These are phyloP conservation scores for Peromyscus melanophrys DNA, from an alignment of 2,797 vertebrate genomes.

Conservation along the genomic window DNA sequence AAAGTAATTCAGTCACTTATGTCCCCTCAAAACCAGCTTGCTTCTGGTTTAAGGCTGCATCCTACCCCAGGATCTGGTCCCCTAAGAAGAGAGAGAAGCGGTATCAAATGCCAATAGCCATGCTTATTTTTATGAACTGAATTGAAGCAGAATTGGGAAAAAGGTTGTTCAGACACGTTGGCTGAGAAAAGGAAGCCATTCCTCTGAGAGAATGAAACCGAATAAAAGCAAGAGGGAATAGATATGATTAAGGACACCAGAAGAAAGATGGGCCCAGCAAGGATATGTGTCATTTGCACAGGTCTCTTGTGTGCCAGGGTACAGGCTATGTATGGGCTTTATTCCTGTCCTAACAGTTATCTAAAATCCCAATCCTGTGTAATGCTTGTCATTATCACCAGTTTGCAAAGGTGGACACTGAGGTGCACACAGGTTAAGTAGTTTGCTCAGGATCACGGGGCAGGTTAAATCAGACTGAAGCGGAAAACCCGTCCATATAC, in stretches of 20 bases:
- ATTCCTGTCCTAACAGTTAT: neutral
- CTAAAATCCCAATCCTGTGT: neutral
- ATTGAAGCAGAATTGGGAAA: slow-evolving; percentile 29
- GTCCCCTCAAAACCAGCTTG: rapidly evolving
- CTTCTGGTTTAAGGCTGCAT: neutral
- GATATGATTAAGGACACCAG: neutral
- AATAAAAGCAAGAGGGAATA: neutral
- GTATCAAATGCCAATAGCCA: neutral
- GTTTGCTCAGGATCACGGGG: neutral
- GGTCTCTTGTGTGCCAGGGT: neutral
- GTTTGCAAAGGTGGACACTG: neutral
- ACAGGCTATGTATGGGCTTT: neutral
- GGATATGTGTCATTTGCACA: neutral
- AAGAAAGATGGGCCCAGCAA: neutral
- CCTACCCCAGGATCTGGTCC: neutral
- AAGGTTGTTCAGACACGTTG: neutral
- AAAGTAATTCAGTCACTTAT: neutral
- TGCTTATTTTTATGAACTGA: neutral
- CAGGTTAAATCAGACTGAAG: slow-evolving; percentile 15
- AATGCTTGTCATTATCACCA: neutral
- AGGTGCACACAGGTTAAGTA: neutral
- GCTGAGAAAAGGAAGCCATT: slow-evolving; percentile 16
- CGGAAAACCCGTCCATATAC: neutral
- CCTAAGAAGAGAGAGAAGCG: neutral
- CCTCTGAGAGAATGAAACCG: neutral